Conservation (phyloP, 37 sponge, comb jelly and placozoan genomes). For the Beroe forskalii region DNA sequence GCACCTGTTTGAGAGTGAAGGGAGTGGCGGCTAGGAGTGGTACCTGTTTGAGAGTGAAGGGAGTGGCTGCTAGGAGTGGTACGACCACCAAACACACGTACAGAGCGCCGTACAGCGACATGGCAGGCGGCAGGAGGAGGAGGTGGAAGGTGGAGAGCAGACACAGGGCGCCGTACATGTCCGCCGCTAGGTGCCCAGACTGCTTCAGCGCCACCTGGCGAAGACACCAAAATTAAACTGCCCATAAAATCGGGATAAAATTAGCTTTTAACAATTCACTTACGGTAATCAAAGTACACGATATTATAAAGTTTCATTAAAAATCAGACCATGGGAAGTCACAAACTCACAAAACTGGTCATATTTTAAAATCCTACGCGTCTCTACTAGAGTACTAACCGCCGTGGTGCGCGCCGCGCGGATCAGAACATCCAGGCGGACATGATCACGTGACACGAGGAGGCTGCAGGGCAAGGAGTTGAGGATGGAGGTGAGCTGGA, state of each 20-base stretch:
- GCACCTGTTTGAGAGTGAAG: no score
- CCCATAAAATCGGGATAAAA: no score
- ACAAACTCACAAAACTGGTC: no score
- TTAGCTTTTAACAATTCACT: no score
- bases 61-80: slow-evolving; percentile 15
- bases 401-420: slow-evolving; percentile 16
- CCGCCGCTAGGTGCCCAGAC: slow-evolving; percentile 10
- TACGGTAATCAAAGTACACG: no score
- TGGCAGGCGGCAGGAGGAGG: slow-evolving; percentile 31
- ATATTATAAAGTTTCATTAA: no score
- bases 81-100: background rate
- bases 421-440: background rate
- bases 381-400: no score
- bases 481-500: slow-evolving; percentile 64
- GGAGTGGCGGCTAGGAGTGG: no score
- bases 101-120: slow-evolving; percentile 1
- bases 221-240: no score
- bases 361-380: no score
- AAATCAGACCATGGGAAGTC: no score
- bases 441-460: background rate
- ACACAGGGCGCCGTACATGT: background rate
- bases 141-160: background rate
- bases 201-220: slow-evolving; percentile 4
- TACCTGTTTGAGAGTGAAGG: slow-evolving; percentile 34
- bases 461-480: slow-evolving; percentile 63